Percentiles rank a stretch among this genome's conserved stretches.
Evolutionary conservation across 2,888 invertebrate genomes (phyloP).

Genomic region (Acrocyrtus sp.): DNA sequence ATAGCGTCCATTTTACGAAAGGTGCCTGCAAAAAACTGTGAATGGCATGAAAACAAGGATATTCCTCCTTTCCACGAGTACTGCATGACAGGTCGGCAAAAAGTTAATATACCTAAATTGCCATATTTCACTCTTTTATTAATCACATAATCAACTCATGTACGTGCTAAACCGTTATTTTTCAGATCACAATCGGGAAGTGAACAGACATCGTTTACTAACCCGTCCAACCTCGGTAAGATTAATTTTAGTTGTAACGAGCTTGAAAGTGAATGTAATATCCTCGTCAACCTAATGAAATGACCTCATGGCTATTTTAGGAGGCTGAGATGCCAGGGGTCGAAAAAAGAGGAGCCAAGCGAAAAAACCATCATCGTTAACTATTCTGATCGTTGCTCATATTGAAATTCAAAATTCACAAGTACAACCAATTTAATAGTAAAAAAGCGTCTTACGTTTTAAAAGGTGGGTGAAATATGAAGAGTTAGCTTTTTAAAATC

Average conservation of each 20-base stretch:
- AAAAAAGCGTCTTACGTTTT: too few species aligned
- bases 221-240: neutral
- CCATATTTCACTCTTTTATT: neutral
- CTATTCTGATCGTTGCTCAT: too few species aligned
- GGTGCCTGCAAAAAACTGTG: slow-evolving; percentile 36
- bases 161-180: neutral
- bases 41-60: slow-evolving; percentile 28
- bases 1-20: slow-evolving; percentile 49
- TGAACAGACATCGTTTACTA: slow-evolving; percentile 18
- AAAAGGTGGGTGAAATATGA: too few species aligned
- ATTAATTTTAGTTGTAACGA: neutral
- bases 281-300: too few species aligned
- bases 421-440: too few species aligned
- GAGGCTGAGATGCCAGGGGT: neutral
- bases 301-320: too few species aligned
- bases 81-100: slow-evolving; percentile 48
- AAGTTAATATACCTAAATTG: neutral
- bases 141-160: neutral
- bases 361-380: slow-evolving; percentile 24
- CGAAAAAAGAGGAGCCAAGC: slow-evolving; percentile 23
- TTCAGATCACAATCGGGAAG: slow-evolving; percentile 12
- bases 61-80: slow-evolving; percentile 37
- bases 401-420: too few species aligned
- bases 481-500: too few species aligned
- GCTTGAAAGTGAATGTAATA: neutral